Percentiles rank a stretch among this genome's conserved stretches.
These are phyloP conservation scores for Peromyscus leucopus DNA, from an alignment of 2,113 vertebrate genomes.

Conservation along the genomic window DNA sequence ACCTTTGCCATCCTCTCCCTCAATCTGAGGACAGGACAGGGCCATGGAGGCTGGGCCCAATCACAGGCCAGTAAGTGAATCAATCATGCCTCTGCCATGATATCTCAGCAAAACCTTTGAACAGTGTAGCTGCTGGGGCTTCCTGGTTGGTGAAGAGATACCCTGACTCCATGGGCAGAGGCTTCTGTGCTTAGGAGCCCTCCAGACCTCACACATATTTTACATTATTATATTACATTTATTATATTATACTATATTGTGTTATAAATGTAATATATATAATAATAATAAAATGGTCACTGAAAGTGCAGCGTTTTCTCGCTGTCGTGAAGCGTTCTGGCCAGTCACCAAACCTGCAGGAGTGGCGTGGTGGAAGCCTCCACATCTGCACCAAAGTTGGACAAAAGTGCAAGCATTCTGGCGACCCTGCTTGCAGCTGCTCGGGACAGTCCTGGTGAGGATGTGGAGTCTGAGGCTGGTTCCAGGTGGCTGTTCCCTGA, in stretches of 20 bases:
- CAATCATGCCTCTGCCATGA: neutral
- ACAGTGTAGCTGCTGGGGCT: neutral
- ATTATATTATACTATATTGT: neutral
- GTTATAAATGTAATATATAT: neutral
- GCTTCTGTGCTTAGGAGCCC: neutral
- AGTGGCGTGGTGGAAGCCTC: neutral
- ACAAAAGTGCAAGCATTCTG: neutral
- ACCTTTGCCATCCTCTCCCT: neutral
- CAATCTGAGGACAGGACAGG: neutral
- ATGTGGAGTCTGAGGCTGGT: neutral
- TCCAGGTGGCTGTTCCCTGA: neutral
- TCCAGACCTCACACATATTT: neutral
- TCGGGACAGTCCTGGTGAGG: neutral
- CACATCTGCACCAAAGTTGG: neutral
- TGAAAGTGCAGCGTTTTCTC: neutral
- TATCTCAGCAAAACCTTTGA: neutral
- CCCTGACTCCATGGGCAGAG: neutral
- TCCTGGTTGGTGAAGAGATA: neutral
- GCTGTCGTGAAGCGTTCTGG: neutral
- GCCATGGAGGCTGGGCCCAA: neutral
- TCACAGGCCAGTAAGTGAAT: neutral
- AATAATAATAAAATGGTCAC: neutral
- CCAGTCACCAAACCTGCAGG: neutral
- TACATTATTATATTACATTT: neutral
- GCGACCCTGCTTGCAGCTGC: neutral